These are phyloP conservation scores for Lasioglossum morio DNA, from an alignment of 2,888 invertebrate species.

Conservation along the genomic window DNA sequence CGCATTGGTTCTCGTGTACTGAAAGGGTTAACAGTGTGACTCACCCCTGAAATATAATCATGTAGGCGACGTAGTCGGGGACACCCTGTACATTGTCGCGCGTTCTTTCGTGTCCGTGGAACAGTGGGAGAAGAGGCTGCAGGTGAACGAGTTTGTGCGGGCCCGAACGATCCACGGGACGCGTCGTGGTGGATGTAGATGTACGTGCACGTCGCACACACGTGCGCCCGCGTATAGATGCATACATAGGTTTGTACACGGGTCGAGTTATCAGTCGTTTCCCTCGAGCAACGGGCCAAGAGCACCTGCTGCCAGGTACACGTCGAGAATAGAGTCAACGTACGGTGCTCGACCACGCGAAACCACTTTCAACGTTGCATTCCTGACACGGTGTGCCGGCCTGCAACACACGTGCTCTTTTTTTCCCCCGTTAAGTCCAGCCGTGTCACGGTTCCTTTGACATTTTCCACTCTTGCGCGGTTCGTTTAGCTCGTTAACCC, in stretches of 20 bases:
- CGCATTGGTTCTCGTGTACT: background rate
- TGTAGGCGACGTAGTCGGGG: background rate
- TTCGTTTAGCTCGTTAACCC: background rate
- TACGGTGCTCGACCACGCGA: conserved; percentile 61
- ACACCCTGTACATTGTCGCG: conserved; percentile 2
- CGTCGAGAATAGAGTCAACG: conserved; percentile 67
- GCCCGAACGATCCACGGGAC: conserved; percentile 35
- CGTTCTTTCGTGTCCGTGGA: conserved; percentile 16
- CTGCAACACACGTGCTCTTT: conserved; percentile 37
- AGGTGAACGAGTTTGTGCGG: conserved; percentile 67
- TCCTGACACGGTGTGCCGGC: conserved; percentile 25
- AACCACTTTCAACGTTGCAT: conserved; percentile 59
- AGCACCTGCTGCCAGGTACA: conserved; percentile 75
- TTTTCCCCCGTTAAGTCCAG: background rate
- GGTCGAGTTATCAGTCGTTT: conserved; percentile 75
- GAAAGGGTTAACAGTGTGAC: background rate
- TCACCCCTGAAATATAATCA: background rate
- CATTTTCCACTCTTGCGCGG: conserved; percentile 4
- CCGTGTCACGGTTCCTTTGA: conserved; percentile 3
- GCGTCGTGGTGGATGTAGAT: conserved; percentile 51
- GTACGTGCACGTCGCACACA: conserved; percentile 30
- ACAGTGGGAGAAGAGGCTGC: conserved; percentile 50
- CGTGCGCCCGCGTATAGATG: conserved; percentile 24
- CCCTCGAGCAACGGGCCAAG: conserved; percentile 72
- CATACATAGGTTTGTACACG: conserved; percentile 33